Evolutionary conservation across 2,113 vertebrate species (phyloP), one percentile per base, ranked within the genome.

Genomic region (Litocranius walleri): DNA sequence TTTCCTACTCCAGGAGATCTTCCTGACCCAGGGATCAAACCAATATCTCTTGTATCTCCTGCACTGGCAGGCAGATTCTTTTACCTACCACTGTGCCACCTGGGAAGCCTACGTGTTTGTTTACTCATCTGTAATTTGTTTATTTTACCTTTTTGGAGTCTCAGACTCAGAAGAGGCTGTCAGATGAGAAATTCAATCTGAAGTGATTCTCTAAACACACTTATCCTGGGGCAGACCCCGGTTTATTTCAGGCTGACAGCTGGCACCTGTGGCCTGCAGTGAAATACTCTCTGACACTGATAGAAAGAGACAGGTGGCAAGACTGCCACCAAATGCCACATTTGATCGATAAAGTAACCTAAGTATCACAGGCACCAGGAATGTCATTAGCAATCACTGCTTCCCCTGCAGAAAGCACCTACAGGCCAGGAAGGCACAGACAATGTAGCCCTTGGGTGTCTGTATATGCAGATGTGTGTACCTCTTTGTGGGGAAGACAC

Each of bases 281-380:
- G 90, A 98, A 90, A 98, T 96, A 95, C 56, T 98, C 93, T 96
- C 62, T 77, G 99, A 99, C 98, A 92, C 98, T 99, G 99, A 99
- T 98, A 91, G 98, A 99, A 98, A 97, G 98, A 98, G 99, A 98
- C 99, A 99, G 99, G 99, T 99, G 99, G 99, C 98, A 80, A 95
- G 98, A 98, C 98, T 99, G 98, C 99, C 98, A 99, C 86, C 27
- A 97, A 98, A 98, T 97, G 99, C 98, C 98, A 98, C 97, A 36
- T 97, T 94, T 98, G 99, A 99, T 98, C 98, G 99, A 99, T 99
- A 97, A 97, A 98, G 97, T 33, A 98, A 97, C 97, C 85, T 81
- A 40, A 98, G 97, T 98, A 98, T 98, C 98, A 96, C 96, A 96
- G 90, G 78, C 98, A 97, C 9, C 0, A 62, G 97, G 97, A 92